Conservation (phyloP, 2,888 invertebrate genomes). For the Apodemia zela region DNA sequence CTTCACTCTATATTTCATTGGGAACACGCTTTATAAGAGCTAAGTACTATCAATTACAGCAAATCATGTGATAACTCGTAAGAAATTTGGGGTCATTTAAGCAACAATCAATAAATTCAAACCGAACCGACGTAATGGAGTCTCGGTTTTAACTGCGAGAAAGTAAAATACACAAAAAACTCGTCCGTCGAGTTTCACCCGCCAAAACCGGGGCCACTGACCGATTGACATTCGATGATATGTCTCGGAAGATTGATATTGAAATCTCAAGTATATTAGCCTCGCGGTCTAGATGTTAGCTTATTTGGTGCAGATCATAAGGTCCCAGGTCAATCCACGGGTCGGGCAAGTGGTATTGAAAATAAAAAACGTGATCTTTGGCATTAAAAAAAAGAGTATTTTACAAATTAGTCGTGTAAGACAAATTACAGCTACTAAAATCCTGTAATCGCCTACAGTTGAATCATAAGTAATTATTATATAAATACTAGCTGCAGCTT, state of each 20-base stretch:
- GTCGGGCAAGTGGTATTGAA: too few species aligned
- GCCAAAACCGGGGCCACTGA: constrained; percentile 72
- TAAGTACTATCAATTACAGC: too few species aligned
- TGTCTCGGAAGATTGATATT: constrained; percentile 22
- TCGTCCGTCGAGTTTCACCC: constrained; percentile 70
- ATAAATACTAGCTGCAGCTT: too few species aligned
- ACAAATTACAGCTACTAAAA: too few species aligned
- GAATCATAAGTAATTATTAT: too few species aligned
- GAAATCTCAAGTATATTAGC: constrained; percentile 7
- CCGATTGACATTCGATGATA: constrained; percentile 70
- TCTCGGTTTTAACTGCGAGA: constrained; percentile 48
- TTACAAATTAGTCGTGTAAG: too few species aligned
- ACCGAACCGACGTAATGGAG: constrained; percentile 17
- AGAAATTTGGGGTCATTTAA: constrained; percentile 17
- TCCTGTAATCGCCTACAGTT: too few species aligned
- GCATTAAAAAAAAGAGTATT: too few species aligned
- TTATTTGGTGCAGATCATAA: not conserved
- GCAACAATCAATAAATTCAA: constrained; percentile 20
- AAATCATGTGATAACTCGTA: not conserved
- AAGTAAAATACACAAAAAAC: constrained; percentile 77
- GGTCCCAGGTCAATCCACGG: too few species aligned
- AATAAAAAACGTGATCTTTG: too few species aligned
- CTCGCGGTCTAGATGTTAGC: not conserved
- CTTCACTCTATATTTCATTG: too few species aligned
- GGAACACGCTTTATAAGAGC: too few species aligned